phyloP scores from a whole-genome alignment of 1,140 invertebrate species.

The Lasioglossum baleicum region DNA sequence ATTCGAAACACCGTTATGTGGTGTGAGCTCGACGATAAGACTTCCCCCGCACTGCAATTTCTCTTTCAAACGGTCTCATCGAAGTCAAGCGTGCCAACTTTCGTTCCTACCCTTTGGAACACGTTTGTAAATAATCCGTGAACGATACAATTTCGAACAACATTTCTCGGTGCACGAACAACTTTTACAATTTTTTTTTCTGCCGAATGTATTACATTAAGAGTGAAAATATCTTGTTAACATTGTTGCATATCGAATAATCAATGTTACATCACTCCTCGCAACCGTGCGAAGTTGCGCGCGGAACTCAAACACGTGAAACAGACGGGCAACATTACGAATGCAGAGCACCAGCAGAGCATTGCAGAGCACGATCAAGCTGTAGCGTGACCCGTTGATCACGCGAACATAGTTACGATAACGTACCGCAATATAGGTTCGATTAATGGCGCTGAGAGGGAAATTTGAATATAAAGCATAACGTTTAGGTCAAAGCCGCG shows the following conservation, averaged over 20 bases:
- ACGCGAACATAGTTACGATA: no score
- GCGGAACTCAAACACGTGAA: background rate
- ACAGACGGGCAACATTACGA: constrained; percentile 5
- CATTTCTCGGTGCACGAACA: background rate
- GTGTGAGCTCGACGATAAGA: constrained; percentile 12
- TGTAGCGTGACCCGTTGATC: no score
- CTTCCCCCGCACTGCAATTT: constrained; percentile 34
- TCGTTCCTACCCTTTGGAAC: constrained; percentile 1
- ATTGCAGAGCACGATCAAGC: no score
- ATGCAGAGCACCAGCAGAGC: background rate
- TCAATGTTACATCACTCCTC: background rate
- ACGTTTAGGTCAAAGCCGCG: no score
- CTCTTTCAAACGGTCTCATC: constrained; percentile 57
- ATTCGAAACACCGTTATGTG: constrained; percentile 27
- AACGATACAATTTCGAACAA: background rate
- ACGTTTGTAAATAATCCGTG: background rate
- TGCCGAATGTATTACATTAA: background rate
- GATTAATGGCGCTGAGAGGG: no score
- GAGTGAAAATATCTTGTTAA: no score
- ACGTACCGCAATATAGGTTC: no score
- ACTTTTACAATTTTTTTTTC: background rate
- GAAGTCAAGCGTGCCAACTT: constrained; percentile 33
- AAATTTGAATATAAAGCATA: no score
- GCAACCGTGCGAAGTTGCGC: constrained; percentile 24
- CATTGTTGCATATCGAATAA: background rate